Conservation (phyloP, 2,113 vertebrate genomes). For the Ia io region DNA sequence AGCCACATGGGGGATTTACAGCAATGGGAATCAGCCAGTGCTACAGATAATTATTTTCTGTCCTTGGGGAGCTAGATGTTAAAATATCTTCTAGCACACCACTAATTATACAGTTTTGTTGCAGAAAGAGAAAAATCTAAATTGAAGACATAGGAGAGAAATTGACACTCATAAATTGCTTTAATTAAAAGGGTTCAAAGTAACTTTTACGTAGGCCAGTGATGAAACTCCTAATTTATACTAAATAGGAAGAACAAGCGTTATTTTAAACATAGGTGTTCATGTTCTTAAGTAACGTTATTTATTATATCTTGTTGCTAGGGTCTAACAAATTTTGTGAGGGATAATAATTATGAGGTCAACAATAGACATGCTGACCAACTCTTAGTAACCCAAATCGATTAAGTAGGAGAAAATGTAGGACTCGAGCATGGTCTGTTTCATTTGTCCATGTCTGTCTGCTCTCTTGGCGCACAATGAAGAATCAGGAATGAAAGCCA, state of each 20-base stretch:
- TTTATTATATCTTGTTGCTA: not conserved
- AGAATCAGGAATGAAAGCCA: not conserved
- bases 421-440: not conserved
- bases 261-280: not conserved
- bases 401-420: not conserved
- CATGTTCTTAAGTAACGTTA: not conserved
- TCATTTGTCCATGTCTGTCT: not conserved
- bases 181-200: constrained; percentile 7
- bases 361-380: not conserved
- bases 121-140: not conserved
- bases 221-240: not conserved
- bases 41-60: not conserved
- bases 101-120: not conserved
- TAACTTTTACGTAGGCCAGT: not conserved
- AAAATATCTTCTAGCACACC: not conserved
- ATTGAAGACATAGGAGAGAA: not conserved
- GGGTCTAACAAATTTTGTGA: not conserved
- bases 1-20: not conserved
- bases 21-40: not conserved
- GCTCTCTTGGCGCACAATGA: not conserved
- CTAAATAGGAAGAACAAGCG: not conserved
- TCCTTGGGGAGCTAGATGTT: not conserved
- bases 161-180: not conserved
- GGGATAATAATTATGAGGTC: not conserved
- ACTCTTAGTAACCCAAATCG: not conserved